These are phyloP conservation scores for Cyprinodon variegatus DNA, from an alignment of 2,113 vertebrate genomes.

Conservation along the genomic window DNA sequence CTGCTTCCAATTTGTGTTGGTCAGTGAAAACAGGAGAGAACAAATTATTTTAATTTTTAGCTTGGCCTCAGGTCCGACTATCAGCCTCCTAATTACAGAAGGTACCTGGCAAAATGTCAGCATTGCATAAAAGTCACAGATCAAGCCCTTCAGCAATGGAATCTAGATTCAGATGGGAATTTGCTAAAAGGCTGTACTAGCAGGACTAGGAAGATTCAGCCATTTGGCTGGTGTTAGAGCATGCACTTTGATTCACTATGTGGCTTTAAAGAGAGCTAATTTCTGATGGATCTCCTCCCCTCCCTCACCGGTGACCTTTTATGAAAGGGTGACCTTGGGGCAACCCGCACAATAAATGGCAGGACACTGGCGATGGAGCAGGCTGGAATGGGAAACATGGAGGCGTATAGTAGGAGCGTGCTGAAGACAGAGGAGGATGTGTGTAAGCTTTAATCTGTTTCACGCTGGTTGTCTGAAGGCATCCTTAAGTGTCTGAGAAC, in stretches of 20 bases:
- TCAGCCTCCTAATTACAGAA: constrained; percentile 54
- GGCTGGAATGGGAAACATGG: constrained; percentile 38
- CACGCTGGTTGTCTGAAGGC: constrained; percentile 74
- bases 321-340: constrained; percentile 77
- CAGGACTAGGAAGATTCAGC: too few relatives aligned
- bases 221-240: constrained; percentile 28
- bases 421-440: constrained; percentile 81
- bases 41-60: constrained; percentile 74
- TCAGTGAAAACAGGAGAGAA: constrained; percentile 67
- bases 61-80: constrained; percentile 59
- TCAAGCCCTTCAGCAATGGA: constrained; percentile 28
- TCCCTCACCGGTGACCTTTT: constrained; percentile 74
- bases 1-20: constrained; percentile 81
- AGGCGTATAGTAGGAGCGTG: constrained; percentile 58
- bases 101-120: constrained; percentile 51
- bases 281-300: constrained; percentile 78
- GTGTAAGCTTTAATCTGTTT: constrained; percentile 82
- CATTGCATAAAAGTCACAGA: constrained; percentile 31
- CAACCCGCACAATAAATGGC: constrained; percentile 81
- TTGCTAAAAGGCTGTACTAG: too few relatives aligned
- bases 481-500: constrained; percentile 78
- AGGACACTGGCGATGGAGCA: constrained; percentile 78
- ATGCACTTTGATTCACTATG: constrained; percentile 82
- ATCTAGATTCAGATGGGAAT: constrained; percentile 1
- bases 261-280: constrained; percentile 72